Conservation (phyloP, 2,113 vertebrate species). For the Lepisosteus oculatus region DNA sequence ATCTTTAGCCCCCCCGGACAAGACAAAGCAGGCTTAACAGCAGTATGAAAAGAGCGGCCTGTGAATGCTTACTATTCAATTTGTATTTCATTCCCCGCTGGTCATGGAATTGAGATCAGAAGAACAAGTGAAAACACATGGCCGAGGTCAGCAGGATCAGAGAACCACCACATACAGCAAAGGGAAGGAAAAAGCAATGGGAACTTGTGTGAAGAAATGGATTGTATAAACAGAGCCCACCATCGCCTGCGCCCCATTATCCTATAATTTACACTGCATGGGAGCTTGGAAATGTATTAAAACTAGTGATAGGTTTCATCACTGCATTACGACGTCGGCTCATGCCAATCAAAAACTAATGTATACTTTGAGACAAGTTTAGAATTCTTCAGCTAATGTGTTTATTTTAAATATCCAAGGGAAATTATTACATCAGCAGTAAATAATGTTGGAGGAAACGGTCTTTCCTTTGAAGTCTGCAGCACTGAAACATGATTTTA, state of each 20-base stretch:
- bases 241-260: constrained; percentile 94
- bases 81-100: constrained; percentile 99
- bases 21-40: constrained; percentile 90
- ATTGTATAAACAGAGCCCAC: constrained; percentile 95
- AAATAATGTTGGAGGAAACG: constrained; percentile 72
- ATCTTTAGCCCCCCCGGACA: constrained; percentile 72
- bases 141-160: constrained; percentile 95
- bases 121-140: constrained; percentile 99
- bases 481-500: constrained; percentile 81
- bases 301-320: constrained; percentile 76
- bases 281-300: constrained; percentile 82
- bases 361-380: constrained; percentile 85
- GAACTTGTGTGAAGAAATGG: constrained; percentile 94
- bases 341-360: constrained; percentile 80
- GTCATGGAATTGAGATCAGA: constrained; percentile 99
- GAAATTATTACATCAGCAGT: constrained; percentile 90
- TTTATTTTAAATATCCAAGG: constrained; percentile 95
- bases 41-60: constrained; percentile 87
- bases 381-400: constrained; percentile 91
- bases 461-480: constrained; percentile 73
- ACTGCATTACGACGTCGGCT: constrained; percentile 67
- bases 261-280: constrained; percentile 95
- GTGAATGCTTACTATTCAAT: constrained; percentile 99
- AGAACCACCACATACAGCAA: constrained; percentile 96
- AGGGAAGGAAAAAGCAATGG: constrained; percentile 82